Evolutionary conservation across 2,113 vertebrate genomes (phyloP), one percentile per base, ranked within the genome.

Genomic region (Halcyon senegalensis): DNA sequence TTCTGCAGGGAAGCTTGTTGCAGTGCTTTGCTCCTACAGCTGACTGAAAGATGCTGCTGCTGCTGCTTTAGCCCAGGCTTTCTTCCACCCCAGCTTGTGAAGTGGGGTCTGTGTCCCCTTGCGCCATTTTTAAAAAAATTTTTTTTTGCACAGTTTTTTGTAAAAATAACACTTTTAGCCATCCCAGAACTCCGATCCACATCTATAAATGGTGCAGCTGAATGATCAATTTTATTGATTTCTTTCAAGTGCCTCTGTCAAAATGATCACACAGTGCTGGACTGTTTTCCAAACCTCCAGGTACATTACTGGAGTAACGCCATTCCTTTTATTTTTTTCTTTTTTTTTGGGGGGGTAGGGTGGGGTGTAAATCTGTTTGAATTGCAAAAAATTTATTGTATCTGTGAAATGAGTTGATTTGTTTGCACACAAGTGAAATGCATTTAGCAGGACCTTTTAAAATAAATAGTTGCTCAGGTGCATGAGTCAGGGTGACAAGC

Each of bases 191-290:
- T 94, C 58, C 39, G 78, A 88, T 83, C 80, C 70, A 43, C 53
- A 28, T 81, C 90, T 90, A 68, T 76, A 64, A 94, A 84, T 1
- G 19, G 63, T 81, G 55, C 64, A 95, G 74, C 55, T 48, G 62
- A 58, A 66, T 94, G 89, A 96, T 97, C 96, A 81, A 91, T 97
- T 62, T 66, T 95, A 97, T 96, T 96, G 98, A 98, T 97, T 97
- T 95, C 91, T 93, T 94, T 91, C 96, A 95, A 94, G 74, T 85
- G 85, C 79, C 86, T 97, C 95, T 97, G 97, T 98, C 92, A 94
- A 94, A 98, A 96, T n/a, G 91, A 95, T 96, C 97, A 96, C 93
- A 82, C 60, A 83, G 76, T 81, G 51, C 89, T 90, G 53, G 79
- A 56, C 83, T 55, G 25, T 66, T 88, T 96, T 90, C 90, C 79